A percentile compares a stretch with the other conserved stretches of the same genome.
phyloP scores from a whole-genome alignment of 1,140 invertebrate genomes.

The Alviniconcha marisindica region DNA sequence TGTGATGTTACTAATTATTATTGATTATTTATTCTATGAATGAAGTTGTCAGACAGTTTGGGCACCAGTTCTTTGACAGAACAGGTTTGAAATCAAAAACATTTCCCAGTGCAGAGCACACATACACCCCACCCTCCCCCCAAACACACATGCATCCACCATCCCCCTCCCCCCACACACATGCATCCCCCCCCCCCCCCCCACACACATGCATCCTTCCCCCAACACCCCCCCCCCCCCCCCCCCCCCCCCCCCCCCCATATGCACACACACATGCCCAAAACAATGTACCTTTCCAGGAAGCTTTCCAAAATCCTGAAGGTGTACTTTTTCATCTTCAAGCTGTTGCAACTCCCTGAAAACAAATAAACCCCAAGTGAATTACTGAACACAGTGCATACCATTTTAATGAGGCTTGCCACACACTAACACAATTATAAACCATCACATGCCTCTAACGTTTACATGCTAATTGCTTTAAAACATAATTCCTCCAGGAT shows the following conservation, averaged over 20 bases:
- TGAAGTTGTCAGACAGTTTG: too few species aligned
- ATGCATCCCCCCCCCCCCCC: not conserved
- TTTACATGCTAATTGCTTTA: too few species aligned
- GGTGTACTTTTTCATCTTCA: not conserved
- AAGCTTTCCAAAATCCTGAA: conserved; percentile 2
- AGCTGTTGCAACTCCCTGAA: not conserved
- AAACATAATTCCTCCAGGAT: too few species aligned
- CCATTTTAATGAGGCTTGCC: too few species aligned
- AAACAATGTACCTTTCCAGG: not conserved
- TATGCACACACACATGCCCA: not conserved
- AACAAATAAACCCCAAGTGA: too few species aligned
- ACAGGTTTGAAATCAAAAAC: too few species aligned
- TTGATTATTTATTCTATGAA: not conserved
- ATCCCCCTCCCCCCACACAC: not conserved
- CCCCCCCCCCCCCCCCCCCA: not conserved
- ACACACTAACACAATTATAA: too few species aligned
- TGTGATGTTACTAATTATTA: not conserved
- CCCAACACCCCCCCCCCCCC: not conserved
- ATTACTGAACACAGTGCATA: too few species aligned
- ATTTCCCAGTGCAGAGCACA: not conserved
- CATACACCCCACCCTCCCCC: not conserved
- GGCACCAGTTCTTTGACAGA: too few species aligned
- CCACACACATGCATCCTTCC: not conserved
- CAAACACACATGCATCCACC: not conserved
- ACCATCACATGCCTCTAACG: too few species aligned